Percentiles rank a stretch among this genome's conserved stretches.
Evolutionary conservation across 92 coral and sea anemone genomes (phyloP).

Genomic region (Blastomussa wellsi): DNA sequence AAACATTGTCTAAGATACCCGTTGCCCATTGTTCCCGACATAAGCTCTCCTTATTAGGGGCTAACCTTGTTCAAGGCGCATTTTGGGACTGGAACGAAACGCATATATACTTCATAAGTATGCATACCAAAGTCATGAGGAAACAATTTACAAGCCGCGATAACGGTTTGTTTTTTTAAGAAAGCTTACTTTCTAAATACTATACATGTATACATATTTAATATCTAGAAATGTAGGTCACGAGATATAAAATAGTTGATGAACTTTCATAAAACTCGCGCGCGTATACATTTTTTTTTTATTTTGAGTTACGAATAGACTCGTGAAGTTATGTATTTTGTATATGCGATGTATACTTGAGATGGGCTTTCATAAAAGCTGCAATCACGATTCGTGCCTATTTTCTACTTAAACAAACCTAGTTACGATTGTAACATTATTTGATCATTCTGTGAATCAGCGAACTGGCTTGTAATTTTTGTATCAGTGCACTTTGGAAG

Average conservation of each 20-base stretch:
- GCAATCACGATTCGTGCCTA: neutral
- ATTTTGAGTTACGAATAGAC: neutral
- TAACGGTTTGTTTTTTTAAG: neutral
- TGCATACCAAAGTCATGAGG: neutral
- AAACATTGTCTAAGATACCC: neutral
- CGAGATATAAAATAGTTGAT: neutral
- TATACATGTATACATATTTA: too few species aligned
- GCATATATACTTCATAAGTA: neutral
- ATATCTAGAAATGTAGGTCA: neutral
- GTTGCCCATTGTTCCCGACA: neutral
- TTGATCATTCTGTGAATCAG: too few species aligned
- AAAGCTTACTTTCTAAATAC: neutral
- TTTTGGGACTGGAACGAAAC: neutral
- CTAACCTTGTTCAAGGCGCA: neutral
- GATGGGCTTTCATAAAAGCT: neutral
- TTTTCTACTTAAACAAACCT: neutral
- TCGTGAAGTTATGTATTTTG: neutral
- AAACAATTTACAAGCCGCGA: neutral
- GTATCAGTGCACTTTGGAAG: too few species aligned
- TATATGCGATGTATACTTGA: neutral
- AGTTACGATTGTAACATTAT: neutral
- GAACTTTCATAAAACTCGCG: neutral
- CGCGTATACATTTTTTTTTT: neutral
- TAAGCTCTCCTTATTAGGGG: neutral
- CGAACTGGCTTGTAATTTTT: too few species aligned